Percentiles rank a stretch among this genome's conserved stretches.
phyloP scores from a whole-genome alignment of 2,888 invertebrate genomes.

The Euplagia quadripunctaria region DNA sequence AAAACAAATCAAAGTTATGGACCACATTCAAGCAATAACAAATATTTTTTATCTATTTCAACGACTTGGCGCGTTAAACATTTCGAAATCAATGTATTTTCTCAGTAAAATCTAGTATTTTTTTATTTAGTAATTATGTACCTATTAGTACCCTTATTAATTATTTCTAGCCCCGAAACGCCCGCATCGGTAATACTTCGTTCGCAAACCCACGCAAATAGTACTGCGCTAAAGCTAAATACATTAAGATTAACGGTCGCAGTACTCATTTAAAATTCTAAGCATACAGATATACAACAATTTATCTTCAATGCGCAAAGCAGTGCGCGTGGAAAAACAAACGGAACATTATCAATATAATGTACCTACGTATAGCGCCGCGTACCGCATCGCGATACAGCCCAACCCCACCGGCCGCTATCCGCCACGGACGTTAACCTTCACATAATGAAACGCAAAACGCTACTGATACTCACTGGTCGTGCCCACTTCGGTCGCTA shows the following conservation, averaged over 20 bases:
- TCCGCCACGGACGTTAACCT: conserved; percentile 63
- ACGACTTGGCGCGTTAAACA: neutral
- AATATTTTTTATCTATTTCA: neutral
- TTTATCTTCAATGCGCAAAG: conserved; percentile 17
- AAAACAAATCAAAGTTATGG: neutral
- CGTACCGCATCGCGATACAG: conserved; percentile 1
- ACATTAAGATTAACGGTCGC: conserved; percentile 13
- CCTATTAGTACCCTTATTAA: neutral
- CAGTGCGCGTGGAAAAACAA: conserved; percentile 41
- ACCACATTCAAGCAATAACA: neutral
- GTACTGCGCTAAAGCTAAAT: conserved; percentile 4
- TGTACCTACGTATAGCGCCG: neutral
- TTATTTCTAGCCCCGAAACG: neutral
- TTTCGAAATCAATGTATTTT: neutral
- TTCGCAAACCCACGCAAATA: neutral
- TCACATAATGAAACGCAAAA: conserved; percentile 52
- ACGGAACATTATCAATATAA: conserved; percentile 25
- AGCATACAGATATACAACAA: neutral
- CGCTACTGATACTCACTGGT: conserved; percentile 83
- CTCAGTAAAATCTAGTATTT: neutral
- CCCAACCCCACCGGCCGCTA: conserved; percentile 18
- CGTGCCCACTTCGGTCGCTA: conserved; percentile 80
- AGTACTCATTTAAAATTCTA: conserved; percentile 13
- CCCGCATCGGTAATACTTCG: neutral
- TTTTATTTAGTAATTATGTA: neutral